Base-by-base conservation (phyloP, 1,140 invertebrate species). In the Spodoptera frugiperda region DNA sequence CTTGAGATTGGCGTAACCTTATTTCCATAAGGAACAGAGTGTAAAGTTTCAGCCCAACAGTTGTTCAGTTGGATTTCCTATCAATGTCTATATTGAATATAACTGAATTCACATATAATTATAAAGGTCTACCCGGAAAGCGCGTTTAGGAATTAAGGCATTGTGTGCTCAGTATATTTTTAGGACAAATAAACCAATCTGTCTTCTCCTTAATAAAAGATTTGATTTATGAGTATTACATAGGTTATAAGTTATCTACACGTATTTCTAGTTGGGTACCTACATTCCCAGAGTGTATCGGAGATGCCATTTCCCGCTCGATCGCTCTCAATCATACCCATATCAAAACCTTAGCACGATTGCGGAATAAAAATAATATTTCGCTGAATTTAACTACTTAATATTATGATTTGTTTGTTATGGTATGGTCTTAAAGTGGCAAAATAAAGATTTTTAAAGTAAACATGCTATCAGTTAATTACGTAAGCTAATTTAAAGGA, bases 271-370 rank as follows among this genome's bases (percentile, higher is more conserved):
- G 11, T 21, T 11, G 57, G 53, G 21, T 57, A 57, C 39, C 33
- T 67, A 25, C 44, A 12, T 46, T 63, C 44, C 88, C 72, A 84
- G 80, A 89, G 86, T 84, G 84, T 85, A 89, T 93, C 81, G 80
- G 80, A 82, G 84, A 88, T 84, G 77, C 84, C 83, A 92, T 93
- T 91, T 91, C 89, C 88, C 87, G 86, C 87, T 63, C 84, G 87
- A 88, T 90, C 86, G 87, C 87, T 81, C 83, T 83, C 85, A 88
- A 92, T 92, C 87, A 89, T 91, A 86, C 82, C 85, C 83, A 79
- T 86, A 85, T 89, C 84, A 86, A 83, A 79, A 76, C 57, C 46
- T 57, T 54, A 21, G 63, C 21, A 12, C 11, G 67, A 46, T 17
- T 54, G 61, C 21, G 73, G 33, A 76, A 72, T 59, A 80, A 63